Evolutionary conservation across 2,113 vertebrate species (phyloP).

Genomic region (Equus przewalskii): DNA sequence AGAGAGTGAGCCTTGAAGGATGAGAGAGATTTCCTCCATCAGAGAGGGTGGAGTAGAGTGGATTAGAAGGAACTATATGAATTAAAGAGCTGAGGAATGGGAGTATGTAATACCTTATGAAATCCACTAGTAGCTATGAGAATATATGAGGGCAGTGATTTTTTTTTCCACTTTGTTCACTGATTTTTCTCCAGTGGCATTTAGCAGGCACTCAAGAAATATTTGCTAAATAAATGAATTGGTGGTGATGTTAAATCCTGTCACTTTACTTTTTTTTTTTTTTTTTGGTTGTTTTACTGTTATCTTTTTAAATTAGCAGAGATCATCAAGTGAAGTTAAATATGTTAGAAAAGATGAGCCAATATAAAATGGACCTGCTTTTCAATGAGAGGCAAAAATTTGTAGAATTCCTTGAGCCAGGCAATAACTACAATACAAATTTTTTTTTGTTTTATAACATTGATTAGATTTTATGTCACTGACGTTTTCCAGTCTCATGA

Average conservation of each 20-base stretch:
- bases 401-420: neutral
- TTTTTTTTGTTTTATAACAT: neutral
- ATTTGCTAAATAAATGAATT: conserved; percentile 35
- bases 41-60: neutral
- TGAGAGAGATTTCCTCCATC: neutral
- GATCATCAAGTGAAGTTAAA: neutral
- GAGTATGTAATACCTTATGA: neutral
- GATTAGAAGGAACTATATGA: neutral
- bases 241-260: neutral
- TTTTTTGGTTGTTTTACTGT: neutral
- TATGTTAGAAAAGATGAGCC: conserved; percentile 2
- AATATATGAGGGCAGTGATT: neutral
- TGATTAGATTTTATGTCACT: conserved; percentile 27
- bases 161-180: neutral
- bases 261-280: neutral
- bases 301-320: conserved; percentile 27
- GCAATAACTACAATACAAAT: neutral
- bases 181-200: conserved; percentile 29
- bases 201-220: neutral
- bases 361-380: conserved; percentile 31
- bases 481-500: conserved; percentile 25
- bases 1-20: neutral
- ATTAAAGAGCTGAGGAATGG: neutral
- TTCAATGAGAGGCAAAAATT: neutral
- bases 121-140: neutral